A percentile compares a stretch with the other conserved stretches of the same genome.
phyloP scores from a whole-genome alignment of 2,888 invertebrate species.

The Spicauda simplicius region DNA sequence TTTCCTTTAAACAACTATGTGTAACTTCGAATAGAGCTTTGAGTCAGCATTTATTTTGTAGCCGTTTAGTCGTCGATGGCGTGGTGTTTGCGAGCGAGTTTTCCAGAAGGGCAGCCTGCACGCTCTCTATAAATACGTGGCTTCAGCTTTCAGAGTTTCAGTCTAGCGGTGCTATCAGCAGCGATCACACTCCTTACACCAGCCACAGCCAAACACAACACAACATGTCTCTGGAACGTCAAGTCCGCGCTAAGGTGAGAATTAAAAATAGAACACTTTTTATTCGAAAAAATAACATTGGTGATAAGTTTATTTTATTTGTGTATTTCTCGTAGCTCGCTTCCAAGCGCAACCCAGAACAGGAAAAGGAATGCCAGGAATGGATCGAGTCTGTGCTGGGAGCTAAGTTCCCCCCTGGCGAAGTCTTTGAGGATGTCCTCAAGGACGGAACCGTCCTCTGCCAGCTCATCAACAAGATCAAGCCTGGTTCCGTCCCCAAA shows the following conservation, averaged over 20 bases:
- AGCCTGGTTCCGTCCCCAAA: conserved; percentile 94
- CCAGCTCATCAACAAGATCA: conserved; percentile 96
- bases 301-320: not conserved
- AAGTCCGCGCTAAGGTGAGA: conserved; percentile 94
- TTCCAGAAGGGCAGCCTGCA: conserved; percentile 80
- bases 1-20: conserved; percentile 9
- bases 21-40: conserved; percentile 54
- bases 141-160: conserved; percentile 77
- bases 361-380: conserved; percentile 94
- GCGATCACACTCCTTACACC: conserved; percentile 63
- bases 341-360: conserved; percentile 91
- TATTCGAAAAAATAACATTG: conserved; percentile 4
- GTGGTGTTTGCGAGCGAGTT: conserved; percentile 62
- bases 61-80: conserved; percentile 56
- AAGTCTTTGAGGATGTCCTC: conserved; percentile 94
- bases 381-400: conserved; percentile 96
- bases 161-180: conserved; percentile 72
- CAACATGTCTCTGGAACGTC: conserved; percentile 95
- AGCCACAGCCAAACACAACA: conserved; percentile 55
- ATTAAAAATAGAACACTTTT: conserved; percentile 26
- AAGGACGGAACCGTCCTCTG: conserved; percentile 97
- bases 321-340: conserved; percentile 85
- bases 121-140: conserved; percentile 76
- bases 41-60: conserved; percentile 76
- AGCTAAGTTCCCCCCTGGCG: conserved; percentile 93